A percentile compares a stretch with the other conserved stretches of the same genome.
These are phyloP conservation scores for Chroicocephalus ridibundus DNA, from an alignment of 2,113 vertebrate species.

Conservation along the genomic window DNA sequence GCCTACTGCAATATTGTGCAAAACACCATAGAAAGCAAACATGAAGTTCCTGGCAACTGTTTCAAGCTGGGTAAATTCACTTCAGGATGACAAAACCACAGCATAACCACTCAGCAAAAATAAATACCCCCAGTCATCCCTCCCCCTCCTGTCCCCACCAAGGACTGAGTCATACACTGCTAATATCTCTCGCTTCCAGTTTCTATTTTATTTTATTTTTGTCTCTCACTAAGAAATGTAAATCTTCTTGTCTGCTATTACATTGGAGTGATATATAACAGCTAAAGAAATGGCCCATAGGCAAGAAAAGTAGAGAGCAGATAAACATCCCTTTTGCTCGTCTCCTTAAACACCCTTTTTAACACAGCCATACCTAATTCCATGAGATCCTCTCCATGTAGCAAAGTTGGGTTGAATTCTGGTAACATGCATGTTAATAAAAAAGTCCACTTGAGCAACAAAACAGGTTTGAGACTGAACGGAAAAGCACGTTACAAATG, in stretches of 20 bases:
- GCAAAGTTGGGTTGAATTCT: neutral
- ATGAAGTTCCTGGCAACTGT: slow-evolving; percentile 28
- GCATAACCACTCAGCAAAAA: slow-evolving; percentile 51
- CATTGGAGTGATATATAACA: neutral
- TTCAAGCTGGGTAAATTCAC: slow-evolving; percentile 51
- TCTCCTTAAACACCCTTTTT: neutral
- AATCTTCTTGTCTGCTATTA: neutral
- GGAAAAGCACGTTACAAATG: neutral
- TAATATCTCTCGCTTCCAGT: neutral
- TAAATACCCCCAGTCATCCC: neutral
- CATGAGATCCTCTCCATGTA: neutral
- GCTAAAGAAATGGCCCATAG: neutral
- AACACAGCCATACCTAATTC: neutral
- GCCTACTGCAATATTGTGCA: slow-evolving; percentile 45
- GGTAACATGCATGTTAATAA: neutral
- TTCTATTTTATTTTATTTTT: slow-evolving; percentile 46
- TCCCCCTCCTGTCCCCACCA: neutral
- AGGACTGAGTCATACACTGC: neutral
- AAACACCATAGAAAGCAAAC: slow-evolving; percentile 30
- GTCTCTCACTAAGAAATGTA: slow-evolving; percentile 17
- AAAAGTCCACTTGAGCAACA: neutral
- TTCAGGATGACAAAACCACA: slow-evolving; percentile 63
- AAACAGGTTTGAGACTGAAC: neutral
- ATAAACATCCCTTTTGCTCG: neutral
- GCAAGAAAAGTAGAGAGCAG: neutral